phyloP scores from a whole-genome alignment of 2,888 invertebrate genomes.

The Drosophila birchii region DNA sequence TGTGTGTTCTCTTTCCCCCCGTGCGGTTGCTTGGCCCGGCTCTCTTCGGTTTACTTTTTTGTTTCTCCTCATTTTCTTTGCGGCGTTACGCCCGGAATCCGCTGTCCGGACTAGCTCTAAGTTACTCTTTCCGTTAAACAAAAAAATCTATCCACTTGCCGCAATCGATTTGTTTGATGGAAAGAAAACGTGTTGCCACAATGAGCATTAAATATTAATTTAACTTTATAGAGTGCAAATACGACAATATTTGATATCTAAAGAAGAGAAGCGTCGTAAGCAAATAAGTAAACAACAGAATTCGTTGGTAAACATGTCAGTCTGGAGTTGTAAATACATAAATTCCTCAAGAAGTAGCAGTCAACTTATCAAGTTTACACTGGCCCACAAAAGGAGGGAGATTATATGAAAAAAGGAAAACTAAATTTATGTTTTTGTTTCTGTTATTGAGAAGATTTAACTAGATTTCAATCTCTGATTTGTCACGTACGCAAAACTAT shows the following conservation, averaged over 20 bases:
- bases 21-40: conserved; percentile 27
- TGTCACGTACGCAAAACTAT: background rate
- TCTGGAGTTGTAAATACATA: conserved; percentile 7
- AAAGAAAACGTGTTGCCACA: conserved; percentile 34
- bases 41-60: conserved; percentile 24
- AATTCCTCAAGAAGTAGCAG: background rate
- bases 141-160: background rate
- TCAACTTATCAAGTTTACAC: conserved; percentile 12
- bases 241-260: conserved; percentile 12
- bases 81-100: conserved; percentile 34
- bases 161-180: conserved; percentile 36
- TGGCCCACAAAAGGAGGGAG: background rate
- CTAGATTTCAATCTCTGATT: background rate
- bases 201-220: conserved; percentile 45
- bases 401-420: background rate
- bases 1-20: conserved; percentile 53
- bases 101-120: conserved; percentile 14
- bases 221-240: conserved; percentile 42
- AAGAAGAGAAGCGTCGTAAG: conserved; percentile 4
- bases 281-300: conserved; percentile 28
- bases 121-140: conserved; percentile 14
- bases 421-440: background rate
- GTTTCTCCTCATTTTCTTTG: conserved; percentile 10
- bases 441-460: background rate
- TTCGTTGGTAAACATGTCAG: conserved; percentile 2